Base-by-base conservation (phyloP, 1,140 invertebrate species). In the Papilio helenus region DNA sequence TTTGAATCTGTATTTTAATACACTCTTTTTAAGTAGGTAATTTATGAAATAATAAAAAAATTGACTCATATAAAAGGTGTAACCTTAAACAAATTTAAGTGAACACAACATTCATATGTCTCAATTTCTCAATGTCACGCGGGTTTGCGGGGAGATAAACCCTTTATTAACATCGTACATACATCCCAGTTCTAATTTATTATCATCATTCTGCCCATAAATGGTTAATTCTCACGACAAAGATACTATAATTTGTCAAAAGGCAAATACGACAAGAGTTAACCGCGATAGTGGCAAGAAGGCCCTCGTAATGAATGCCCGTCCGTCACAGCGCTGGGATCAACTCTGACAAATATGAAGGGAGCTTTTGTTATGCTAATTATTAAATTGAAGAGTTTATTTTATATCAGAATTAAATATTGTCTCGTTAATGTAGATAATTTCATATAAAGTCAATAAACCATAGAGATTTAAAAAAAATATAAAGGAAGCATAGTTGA, bases 221-320 rank as follows among this genome's bases (percentile, higher is more conserved):
- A 74, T 74, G 72, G 72, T 74, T 74, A 74, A 74, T 73, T 73
- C 72, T 73, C 44, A 73, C 72, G 72, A 73, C 72, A 73, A 49
- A 73, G 72, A 73, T 73, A 72, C 39, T 42, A 73, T 73, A 73
- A 73, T 73, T 73, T 73, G 72, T 73, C 72, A 73, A 73, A 73
- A 44, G 72, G 39, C 44, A 73, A 73, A 73, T 49, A 73, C 72
- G 44, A 73, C 72, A 73, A 73, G 72, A 73, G 72, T 44, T n/a
- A 23, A 46, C 44, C 72, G 72, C 72, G 72, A 73, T 73, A 46
- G 72, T 49, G 39, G 18, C 42, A 73, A 73, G 42, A 73, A 73
- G 72, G 39, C 3, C 3, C 34, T 39, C 34, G 34, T 74, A 74
- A 74, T 74, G 44, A 44, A 46, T 26, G 72, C 39, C 72, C 39